Evolutionary conservation across 2,797 vertebrate genomes (phyloP).

Genomic region (Spatula versicolor): DNA sequence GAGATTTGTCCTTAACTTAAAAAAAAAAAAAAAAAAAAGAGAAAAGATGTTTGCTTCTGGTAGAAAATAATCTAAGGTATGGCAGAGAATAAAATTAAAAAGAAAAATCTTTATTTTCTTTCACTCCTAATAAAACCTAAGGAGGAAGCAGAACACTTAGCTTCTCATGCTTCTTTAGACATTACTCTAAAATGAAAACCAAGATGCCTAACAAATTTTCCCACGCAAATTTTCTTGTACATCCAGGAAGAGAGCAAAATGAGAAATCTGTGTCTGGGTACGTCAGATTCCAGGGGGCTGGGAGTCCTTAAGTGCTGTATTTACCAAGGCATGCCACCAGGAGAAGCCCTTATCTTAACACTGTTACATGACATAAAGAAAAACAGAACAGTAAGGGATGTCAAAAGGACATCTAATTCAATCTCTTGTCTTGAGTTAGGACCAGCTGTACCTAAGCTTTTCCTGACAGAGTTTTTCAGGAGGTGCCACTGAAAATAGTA

Average conservation of each 20-base stretch:
- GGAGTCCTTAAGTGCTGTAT: background rate
- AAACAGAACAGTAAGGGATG: background rate
- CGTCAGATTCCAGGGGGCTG: background rate
- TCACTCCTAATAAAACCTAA: background rate
- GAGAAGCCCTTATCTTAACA: background rate
- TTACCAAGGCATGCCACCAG: background rate
- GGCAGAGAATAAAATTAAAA: background rate
- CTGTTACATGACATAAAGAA: background rate
- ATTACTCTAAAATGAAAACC: background rate
- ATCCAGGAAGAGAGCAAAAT: no score
- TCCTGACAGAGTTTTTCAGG: background rate
- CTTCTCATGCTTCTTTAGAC: background rate
- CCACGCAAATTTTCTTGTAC: background rate
- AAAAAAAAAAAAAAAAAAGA: background rate
- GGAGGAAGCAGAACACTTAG: background rate
- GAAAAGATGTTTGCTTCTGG: background rate
- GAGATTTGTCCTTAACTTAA: background rate
- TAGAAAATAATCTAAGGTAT: background rate
- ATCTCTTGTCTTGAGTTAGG: background rate
- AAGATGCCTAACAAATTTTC: background rate
- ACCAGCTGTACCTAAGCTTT: background rate
- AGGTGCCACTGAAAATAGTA: background rate
- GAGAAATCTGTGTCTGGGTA: background rate
- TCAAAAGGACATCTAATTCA: background rate
- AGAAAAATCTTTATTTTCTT: background rate